Evolutionary conservation across 2,888 invertebrate genomes (phyloP).

Genomic region (Phortica magna): DNA sequence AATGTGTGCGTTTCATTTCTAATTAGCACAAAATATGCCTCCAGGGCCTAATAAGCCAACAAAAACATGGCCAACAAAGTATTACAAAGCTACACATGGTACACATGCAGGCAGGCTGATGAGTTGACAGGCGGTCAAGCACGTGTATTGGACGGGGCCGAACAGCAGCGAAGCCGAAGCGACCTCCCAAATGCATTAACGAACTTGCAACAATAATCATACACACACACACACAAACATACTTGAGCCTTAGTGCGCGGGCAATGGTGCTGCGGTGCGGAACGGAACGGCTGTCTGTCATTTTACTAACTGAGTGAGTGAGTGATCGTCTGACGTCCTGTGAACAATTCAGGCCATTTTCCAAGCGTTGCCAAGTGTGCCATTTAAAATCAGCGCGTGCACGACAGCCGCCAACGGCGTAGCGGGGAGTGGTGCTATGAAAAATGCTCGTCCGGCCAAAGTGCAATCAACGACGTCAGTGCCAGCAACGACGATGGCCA

Average conservation of each 20-base stretch:
- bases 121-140: background rate
- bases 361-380: slow-evolving; percentile 14
- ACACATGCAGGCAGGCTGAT: background rate
- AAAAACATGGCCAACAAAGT: background rate
- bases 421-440: background rate
- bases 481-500: background rate
- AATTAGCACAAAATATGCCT: slow-evolving; percentile 16
- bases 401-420: background rate
- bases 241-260: background rate
- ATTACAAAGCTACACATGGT: background rate
- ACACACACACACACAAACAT: background rate
- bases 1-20: slow-evolving; percentile 16
- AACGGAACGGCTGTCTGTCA: background rate
- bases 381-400: background rate
- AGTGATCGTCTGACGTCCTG: background rate
- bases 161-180: background rate
- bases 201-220: background rate
- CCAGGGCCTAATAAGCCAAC: slow-evolving; percentile 26
- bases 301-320: background rate
- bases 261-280: background rate
- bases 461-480: slow-evolving; percentile 9
- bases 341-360: slow-evolving; percentile 11
- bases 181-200: slow-evolving; percentile 23
- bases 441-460: slow-evolving; percentile 1
- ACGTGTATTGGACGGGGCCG: background rate